phyloP scores from a whole-genome alignment of 2,888 invertebrate species.

The Gerris lacustris region DNA sequence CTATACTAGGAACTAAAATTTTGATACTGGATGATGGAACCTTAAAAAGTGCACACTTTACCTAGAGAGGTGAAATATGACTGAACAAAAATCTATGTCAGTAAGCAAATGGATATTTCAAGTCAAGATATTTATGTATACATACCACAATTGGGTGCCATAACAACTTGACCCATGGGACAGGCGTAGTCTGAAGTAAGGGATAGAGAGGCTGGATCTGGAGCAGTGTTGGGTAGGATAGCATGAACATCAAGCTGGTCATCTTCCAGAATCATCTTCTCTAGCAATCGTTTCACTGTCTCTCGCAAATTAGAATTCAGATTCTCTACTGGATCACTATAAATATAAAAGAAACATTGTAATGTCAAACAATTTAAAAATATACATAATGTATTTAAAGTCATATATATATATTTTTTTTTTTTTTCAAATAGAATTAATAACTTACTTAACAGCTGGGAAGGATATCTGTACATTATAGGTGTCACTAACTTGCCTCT shows the following conservation, averaged over 20 bases:
- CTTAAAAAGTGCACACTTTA: no score
- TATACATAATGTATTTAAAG: no score
- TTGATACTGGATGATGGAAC: no score
- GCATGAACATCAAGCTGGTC: slow-evolving; percentile 88
- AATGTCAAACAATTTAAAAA: slow-evolving; percentile 26
- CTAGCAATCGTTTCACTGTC: slow-evolving; percentile 67
- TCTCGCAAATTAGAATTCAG: slow-evolving; percentile 77
- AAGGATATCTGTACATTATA: slow-evolving; percentile 85
- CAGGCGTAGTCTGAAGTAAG: slow-evolving; percentile 88
- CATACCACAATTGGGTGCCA: slow-evolving; percentile 83
- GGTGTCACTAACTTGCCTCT: slow-evolving; percentile 71
- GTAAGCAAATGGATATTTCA: no score
- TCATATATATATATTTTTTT: no score
- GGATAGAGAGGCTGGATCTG: slow-evolving; percentile 76
- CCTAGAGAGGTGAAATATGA: no score
- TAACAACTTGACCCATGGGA: slow-evolving; percentile 82
- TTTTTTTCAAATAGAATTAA: slow-evolving; percentile 34
- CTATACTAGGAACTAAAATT: no score
- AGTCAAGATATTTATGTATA: slow-evolving; percentile 18
- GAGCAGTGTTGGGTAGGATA: slow-evolving; percentile 85
- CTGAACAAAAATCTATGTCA: no score
- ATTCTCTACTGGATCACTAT: slow-evolving; percentile 78
- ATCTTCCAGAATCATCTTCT: slow-evolving; percentile 82
- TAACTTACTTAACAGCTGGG: slow-evolving; percentile 77
- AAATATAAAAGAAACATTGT: slow-evolving; percentile 24